Base-by-base conservation (phyloP, 2,797 vertebrate species). In the Girardinus metallicus region DNA sequence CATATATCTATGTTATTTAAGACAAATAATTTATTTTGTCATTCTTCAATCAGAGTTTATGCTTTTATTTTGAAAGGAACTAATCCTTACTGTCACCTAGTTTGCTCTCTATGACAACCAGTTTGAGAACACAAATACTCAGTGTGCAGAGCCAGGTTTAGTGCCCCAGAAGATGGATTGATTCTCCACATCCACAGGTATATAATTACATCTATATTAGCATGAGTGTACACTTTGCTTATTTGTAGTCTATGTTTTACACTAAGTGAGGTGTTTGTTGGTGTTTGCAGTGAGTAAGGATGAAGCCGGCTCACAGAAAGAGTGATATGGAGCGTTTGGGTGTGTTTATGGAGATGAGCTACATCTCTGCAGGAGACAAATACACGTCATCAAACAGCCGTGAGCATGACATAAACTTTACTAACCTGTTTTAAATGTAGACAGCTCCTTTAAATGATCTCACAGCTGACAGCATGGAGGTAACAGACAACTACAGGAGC, bases 271-370 rank as follows among this genome's bases (percentile, higher is more conserved):
- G 66, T 34, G 73, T 49, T 64, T 55, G 79, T 79, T 68, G 18
- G 29, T 74, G 26, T 75, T 43, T 80, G 16, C 72, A 83, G 83
- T 39, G 70, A 62, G n/a, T 72, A 23, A 91, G 57, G 73, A 93
- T 93, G 92, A 44, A 66, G 6, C 43, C 77, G n/a, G 79, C 29
- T 74, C 95, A 96, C 53, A 93, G 93, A 53, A 98, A 97, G 93
- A 94, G 93, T 0, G 97, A 98, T 71, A 97, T 98, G 97, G 97
- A 98, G 57, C 96, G 97, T 80, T 86, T 97, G 75, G 97, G 97
- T 43, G 94, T 98, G 83, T 98, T 98, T 85, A 96, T 96, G 82
- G 97, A 98, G 87, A 96, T 98, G 97, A 91, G 95, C 53, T 98
- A 98, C 89, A 79, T 96, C 75, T 96, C 95, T 49, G 86, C 97